Evolutionary conservation across 2,113 vertebrate genomes (phyloP), one percentile per base, ranked within the genome.

Genomic region (Synodontis membranacea): DNA sequence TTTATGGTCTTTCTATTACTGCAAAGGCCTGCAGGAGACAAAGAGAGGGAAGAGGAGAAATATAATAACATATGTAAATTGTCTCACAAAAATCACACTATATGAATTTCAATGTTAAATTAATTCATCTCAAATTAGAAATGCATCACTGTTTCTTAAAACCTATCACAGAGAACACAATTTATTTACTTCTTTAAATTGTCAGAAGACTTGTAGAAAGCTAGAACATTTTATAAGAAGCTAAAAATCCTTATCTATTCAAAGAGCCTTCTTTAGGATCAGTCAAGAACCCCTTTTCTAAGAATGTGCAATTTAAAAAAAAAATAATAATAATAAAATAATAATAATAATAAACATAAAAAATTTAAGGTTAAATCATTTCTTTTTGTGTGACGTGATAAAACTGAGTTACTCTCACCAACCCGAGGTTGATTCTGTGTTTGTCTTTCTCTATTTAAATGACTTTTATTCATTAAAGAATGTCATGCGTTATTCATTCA

Each of bases 1-100:
- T 92, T 88, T 94, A 95, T 96, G 95, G 94, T 95, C 94, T 95
- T 93, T 44, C 95, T 95, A 94, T 52, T 88, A 91, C 91, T 94
- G 94, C 95, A 96, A 96, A 96, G 94, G 94, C 94, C 97, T 97
- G 89, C 1, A 88, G 78, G 90, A 86, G 64, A 90, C 19, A 75
- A 62, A 56, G 72, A 86, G 54, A 46, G 54, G 39, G 37, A 78
- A 5, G 56, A 42, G 42, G 2, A 64, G 11, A 79, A 42, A 19
- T 31, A 2, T 12, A 2, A 79, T 54, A 34, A 31, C 14, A 80
- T 5, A 56, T 14, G 12, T 1, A 56, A 50, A 50, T 5, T 28
- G 9, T 42, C 23, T 28, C 3, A 78, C 25, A 50, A 9, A n/a
- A 48, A 46, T 48, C 1, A 39, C 39, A 46, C 15, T n/a, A 52